Base-by-base conservation (phyloP, 2,797 vertebrate genomes). In the Acrossocheilus fasciatus region DNA sequence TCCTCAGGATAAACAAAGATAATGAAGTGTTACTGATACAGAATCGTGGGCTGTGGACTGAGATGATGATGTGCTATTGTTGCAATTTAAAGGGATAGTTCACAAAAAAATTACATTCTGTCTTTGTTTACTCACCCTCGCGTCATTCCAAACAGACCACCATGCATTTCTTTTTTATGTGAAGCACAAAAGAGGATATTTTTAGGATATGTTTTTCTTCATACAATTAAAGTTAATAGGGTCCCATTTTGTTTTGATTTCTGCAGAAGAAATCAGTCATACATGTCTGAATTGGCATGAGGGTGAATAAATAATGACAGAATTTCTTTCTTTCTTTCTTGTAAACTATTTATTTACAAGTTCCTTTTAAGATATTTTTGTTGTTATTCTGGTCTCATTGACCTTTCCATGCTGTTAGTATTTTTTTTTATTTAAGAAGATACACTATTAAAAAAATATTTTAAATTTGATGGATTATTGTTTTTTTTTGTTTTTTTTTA, bases 1-100 rank as follows among this genome's bases (percentile, higher is more conserved):
- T 75, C 83, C 59, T 34, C 66, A 52, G n/a, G 30, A 68, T 69
- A 83, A 85, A 84, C 88, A 85, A 88, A 81, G 73, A 70, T 82
- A 81, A 81, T 73, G 17, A 52, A 77, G 66, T 30, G 59, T 86
- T 83, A 83, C 47, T 81, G 86, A 88, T 88, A 72, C 39, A 72
- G 74, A 72, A 75, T 79, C 50, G 12, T 72, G 50, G 75, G 83
- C 69, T 73, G 81, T 39, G n/a, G 68, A 82, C 69, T 82, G 64
- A 84, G 74, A 76, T 68, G 26, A 45, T 69, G 23, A 70, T 45
- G 36, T 70, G 64, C 23, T 43, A 41, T 52, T 68, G 72, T 76
- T 75, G 45, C 30, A 76, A 41, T 34, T 78, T 79, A 85, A 70
- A 82, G 66, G 34, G 30, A 64, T 30, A 36, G 64, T 52, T 66